phyloP scores from a whole-genome alignment of 2,797 vertebrate species.

The Coregonus sp. region DNA sequence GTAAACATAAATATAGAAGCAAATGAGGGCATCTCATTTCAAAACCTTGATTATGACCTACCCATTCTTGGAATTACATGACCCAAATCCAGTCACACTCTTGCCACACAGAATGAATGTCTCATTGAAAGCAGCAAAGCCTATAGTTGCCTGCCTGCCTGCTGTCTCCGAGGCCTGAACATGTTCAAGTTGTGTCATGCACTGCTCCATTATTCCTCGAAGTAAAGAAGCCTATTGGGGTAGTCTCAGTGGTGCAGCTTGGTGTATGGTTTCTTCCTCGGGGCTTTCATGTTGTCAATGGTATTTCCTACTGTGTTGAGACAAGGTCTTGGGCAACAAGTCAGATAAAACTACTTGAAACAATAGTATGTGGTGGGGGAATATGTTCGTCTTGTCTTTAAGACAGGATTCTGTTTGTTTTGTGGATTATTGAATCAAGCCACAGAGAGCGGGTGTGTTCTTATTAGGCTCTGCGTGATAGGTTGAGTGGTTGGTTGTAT shows the following conservation, averaged over 20 bases:
- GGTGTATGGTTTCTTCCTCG: constrained; percentile 53
- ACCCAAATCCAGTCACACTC: not conserved
- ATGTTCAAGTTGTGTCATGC: constrained; percentile 66
- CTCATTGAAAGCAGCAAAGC: constrained; percentile 52
- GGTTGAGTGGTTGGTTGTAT: no score
- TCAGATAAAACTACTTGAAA: not conserved
- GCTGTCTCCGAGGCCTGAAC: constrained; percentile 21
- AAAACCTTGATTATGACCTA: not conserved
- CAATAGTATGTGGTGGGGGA: constrained; percentile 6
- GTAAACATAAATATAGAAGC: constrained; percentile 8
- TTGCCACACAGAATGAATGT: constrained; percentile 37
- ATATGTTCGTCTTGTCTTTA: not conserved
- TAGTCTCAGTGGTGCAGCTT: constrained; percentile 31
- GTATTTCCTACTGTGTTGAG: constrained; percentile 53
- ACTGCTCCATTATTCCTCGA: constrained; percentile 55
- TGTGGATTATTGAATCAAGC: not conserved
- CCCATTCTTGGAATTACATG: constrained; percentile 34
- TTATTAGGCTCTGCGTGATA: not conserved
- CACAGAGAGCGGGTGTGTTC: not conserved
- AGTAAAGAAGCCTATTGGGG: constrained; percentile 55
- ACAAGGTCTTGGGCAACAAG: constrained; percentile 32
- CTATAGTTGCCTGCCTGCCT: constrained; percentile 55
- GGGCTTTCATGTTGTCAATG: constrained; percentile 40
- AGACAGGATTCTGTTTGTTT: not conserved
- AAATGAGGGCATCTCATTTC: not conserved